phyloP scores from a whole-genome alignment of 2,797 vertebrate species.

The Emydoidea blandingii region DNA sequence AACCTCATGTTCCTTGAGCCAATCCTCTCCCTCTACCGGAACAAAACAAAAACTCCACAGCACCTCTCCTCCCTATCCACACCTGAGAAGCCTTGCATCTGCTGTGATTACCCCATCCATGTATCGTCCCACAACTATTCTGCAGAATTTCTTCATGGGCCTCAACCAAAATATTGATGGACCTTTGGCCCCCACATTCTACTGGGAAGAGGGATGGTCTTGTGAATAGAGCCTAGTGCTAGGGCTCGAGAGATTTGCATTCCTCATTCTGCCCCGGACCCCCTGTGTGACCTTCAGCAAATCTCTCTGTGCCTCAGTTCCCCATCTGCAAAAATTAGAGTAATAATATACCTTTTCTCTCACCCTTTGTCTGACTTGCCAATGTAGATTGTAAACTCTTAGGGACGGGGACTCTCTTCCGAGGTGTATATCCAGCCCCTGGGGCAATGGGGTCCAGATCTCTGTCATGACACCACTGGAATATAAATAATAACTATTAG shows the following conservation, averaged over 20 bases:
- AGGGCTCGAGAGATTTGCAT: not conserved
- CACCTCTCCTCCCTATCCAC: not conserved
- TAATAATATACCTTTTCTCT: not conserved
- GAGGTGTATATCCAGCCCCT: not conserved
- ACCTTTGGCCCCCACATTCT: not conserved
- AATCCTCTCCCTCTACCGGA: not conserved
- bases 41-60: not conserved
- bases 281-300: not conserved
- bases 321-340: not conserved
- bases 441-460: not conserved
- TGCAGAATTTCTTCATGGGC: not conserved
- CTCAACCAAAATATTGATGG: not conserved
- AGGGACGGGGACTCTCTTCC: not conserved
- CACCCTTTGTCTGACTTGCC: not conserved
- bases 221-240: not conserved
- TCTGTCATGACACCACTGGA: conserved; percentile 12
- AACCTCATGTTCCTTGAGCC: not conserved
- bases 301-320: not conserved
- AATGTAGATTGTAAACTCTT: not conserved
- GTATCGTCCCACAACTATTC: not conserved
- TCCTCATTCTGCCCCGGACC: not conserved
- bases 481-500: conserved; percentile 30
- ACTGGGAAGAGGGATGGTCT: not conserved
- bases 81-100: not conserved
- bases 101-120: not conserved